Base-by-base conservation (phyloP, 2,113 vertebrate species). In the Coptodon bakossiorum region DNA sequence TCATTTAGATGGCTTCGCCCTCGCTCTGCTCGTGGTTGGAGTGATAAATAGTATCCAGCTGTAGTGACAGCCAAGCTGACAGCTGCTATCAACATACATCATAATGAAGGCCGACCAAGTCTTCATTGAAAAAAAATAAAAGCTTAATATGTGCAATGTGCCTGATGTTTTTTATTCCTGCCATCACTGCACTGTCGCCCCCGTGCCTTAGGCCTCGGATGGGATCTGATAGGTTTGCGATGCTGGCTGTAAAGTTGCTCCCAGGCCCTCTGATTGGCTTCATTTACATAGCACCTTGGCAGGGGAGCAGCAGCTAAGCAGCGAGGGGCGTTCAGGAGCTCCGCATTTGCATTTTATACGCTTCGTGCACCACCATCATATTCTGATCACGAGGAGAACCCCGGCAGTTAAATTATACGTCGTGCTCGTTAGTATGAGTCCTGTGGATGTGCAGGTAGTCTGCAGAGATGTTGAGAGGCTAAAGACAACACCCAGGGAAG, bases 181-280 rank as follows among this genome's bases (percentile, higher is more conserved):
- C 34, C 56, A n/a, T 3, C 4, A 19, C 40, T 31, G 29, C 53
- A 17, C 12, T 7, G 80, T 6, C 5, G 36, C 17, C 16, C 50
- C 45, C 76, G 7, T 86, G 54, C 13, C 31, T 2, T 3, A 3
- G 3, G 0, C 66, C 43, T 2, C 0, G 4, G 24, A 87, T 27
- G 80, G 36, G 34, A n/a, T 7, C 50, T 88, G 88, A 88, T 88
- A 9, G 73, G 17, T 71, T 80, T 13, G 6, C 11, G 22, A 85
- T 38, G 24, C 84, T 16, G 38, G 54, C 86, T 7, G 86, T 71
- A 57, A 93, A 89, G 80, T 6, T 38, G 7, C 50, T 85, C 19
- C 6, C 29, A 5, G 53, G 29, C 40, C 29, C 16, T 89, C 53
- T 88, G 92, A 91, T 91, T 90, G 89, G 89, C 89, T 78, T 88